Percentiles rank a stretch among this genome's conserved stretches.
These are phyloP conservation scores for Myotis brandtii DNA, from an alignment of 2,113 vertebrate species.

Conservation along the genomic window DNA sequence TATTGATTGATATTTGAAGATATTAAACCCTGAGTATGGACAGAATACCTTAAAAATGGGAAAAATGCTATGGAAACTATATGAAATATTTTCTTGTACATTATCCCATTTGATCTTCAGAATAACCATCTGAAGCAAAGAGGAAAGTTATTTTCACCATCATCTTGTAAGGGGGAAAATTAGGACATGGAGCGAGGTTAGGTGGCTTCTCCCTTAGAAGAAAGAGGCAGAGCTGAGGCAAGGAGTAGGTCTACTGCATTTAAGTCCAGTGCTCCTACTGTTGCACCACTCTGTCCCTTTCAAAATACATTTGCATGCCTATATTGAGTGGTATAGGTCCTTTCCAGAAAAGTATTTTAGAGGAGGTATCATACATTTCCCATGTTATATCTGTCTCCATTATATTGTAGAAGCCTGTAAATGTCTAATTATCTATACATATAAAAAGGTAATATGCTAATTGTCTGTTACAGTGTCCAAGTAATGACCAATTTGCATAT, in stretches of 20 bases:
- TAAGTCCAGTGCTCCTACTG: fast-evolving
- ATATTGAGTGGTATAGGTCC: neutral
- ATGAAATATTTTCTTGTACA: neutral
- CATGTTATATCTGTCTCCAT: neutral
- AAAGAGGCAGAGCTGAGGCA: neutral
- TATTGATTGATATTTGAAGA: neutral
- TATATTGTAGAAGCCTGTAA: neutral
- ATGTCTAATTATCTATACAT: neutral
- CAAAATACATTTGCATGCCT: neutral
- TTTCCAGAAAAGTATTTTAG: neutral
- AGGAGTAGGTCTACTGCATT: neutral
- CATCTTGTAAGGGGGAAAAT: neutral
- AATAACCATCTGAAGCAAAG: neutral
- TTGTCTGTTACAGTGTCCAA: no score
- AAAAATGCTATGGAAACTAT: neutral
- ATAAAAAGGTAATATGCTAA: no score
- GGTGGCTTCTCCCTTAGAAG: neutral
- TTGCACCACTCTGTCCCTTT: neutral
- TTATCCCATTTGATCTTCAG: neutral
- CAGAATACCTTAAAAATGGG: neutral
- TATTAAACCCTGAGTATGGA: neutral
- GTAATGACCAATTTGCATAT: no score
- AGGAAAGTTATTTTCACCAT: neutral
- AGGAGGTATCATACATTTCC: neutral
- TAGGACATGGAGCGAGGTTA: neutral